These are phyloP conservation scores for Agrotis clavis DNA, from an alignment of 2,888 invertebrate species.

Conservation along the genomic window DNA sequence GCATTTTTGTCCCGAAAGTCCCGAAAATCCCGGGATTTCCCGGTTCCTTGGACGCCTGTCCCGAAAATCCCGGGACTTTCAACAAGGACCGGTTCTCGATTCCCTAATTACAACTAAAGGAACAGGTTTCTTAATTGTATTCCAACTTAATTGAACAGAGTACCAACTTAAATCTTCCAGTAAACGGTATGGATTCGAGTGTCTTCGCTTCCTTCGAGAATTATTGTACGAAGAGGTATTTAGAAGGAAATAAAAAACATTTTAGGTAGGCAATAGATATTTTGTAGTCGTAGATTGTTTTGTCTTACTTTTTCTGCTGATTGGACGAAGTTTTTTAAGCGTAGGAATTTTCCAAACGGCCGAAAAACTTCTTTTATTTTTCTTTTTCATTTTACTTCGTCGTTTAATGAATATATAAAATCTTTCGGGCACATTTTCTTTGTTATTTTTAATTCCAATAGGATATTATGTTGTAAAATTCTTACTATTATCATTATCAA, in stretches of 20 bases:
- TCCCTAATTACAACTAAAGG: slow-evolving; percentile 46
- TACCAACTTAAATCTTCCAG: slow-evolving; percentile 48
- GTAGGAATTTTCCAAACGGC: not conserved
- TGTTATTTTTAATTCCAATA: not conserved
- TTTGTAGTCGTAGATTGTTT: not conserved
- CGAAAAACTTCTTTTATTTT: not conserved
- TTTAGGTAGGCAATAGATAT: not conserved
- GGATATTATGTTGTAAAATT: not conserved
- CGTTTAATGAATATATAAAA: too few relatives aligned
- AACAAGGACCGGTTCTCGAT: too few relatives aligned
- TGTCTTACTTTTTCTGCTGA: too few relatives aligned
- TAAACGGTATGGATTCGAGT: slow-evolving; percentile 40
- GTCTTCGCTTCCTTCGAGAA: not conserved
- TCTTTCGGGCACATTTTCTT: not conserved
- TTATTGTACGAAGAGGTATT: slow-evolving; percentile 6
- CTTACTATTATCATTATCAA: not conserved
- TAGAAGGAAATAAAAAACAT: not conserved
- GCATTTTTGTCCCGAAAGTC: too few relatives aligned
- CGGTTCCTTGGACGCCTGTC: too few relatives aligned
- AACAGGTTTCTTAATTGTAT: slow-evolving; percentile 57
- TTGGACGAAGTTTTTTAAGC: not conserved
- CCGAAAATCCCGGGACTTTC: too few relatives aligned
- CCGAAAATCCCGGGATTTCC: too few relatives aligned
- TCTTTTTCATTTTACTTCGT: not conserved
- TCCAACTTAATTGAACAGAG: slow-evolving; percentile 53